Conservation (phyloP, 2,888 invertebrate species). For the Himalopsyche kuldschensis region DNA sequence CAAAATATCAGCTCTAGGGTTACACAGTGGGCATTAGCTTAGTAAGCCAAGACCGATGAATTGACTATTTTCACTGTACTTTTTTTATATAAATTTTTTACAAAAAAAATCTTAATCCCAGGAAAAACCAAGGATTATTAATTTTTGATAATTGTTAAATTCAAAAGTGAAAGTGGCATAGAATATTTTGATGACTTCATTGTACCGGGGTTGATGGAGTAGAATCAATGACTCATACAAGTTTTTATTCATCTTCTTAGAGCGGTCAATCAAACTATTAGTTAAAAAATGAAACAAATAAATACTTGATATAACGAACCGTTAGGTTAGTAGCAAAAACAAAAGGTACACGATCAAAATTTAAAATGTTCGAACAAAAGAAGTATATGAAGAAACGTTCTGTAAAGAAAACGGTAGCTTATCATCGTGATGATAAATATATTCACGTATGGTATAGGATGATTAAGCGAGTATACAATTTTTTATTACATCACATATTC, state of each 20-base stretch:
- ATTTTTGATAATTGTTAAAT: no score
- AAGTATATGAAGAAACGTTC: slow-evolving; percentile 31
- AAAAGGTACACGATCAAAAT: not conserved
- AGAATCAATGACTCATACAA: not conserved
- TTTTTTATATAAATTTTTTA: no score
- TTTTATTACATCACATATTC: no score
- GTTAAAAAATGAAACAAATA: not conserved
- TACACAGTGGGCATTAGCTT: no score
- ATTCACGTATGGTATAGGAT: slow-evolving; percentile 13
- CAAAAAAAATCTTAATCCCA: no score
- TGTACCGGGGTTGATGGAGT: not conserved
- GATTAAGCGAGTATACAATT: not conserved
- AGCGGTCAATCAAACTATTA: not conserved
- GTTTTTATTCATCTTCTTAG: not conserved
- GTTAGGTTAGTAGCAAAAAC: not conserved
- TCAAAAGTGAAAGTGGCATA: not conserved
- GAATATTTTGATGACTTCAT: not conserved
- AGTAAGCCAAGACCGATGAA: no score
- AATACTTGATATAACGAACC: not conserved
- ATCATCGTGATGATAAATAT: slow-evolving; percentile 28
- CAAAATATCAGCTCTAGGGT: no score
- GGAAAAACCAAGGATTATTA: no score
- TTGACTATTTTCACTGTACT: no score
- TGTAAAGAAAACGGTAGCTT: slow-evolving; percentile 31
- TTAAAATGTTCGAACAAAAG: slow-evolving; percentile 19